Conservation (phyloP, 2,113 vertebrate genomes). For the Nothobranchius furzeri region DNA sequence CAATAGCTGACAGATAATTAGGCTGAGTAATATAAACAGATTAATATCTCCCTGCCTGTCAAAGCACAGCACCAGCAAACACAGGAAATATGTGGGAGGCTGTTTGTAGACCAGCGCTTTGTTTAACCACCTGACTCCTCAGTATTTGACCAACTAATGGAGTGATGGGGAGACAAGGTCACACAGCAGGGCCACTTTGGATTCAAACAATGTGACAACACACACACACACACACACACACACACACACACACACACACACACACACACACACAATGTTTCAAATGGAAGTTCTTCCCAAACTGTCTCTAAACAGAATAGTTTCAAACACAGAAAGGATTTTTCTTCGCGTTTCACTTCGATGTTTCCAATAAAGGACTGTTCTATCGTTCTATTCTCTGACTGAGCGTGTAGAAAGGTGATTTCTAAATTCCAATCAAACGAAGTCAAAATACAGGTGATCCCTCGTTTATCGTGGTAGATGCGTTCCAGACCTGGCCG, state of each 20-base stretch:
- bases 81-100: neutral
- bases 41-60: constrained; percentile 35
- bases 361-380: neutral
- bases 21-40: constrained; percentile 36
- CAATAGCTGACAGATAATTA: constrained; percentile 55
- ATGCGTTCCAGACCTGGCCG: no score
- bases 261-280: neutral
- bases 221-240: no score
- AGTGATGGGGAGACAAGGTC: neutral
- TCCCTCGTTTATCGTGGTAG: no score
- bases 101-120: neutral
- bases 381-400: no score
- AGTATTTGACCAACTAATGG: constrained; percentile 11
- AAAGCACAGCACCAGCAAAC: constrained; percentile 18
- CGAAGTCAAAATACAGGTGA: no score
- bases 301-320: neutral
- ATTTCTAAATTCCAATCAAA: no score
- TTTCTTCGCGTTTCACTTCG: neutral
- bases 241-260: no score
- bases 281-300: no score
- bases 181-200: neutral
- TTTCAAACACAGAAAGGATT: neutral
- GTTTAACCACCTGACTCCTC: constrained; percentile 8
- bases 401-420: no score
- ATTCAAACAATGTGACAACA: neutral